Conservation (phyloP, 2,113 vertebrate genomes). For the Psittacara wagleri region DNA sequence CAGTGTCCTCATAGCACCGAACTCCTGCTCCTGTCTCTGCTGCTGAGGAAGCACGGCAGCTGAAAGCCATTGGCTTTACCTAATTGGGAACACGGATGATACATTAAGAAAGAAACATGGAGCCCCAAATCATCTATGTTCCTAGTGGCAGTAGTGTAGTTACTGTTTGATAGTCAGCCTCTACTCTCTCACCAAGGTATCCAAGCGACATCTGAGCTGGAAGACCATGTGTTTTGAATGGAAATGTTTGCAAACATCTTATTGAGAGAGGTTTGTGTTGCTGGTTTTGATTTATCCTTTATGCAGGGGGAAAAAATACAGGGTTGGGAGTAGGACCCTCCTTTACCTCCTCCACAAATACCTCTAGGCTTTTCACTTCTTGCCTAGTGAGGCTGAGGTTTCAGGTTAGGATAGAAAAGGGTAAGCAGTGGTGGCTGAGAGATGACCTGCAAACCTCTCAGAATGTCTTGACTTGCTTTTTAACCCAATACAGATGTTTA, state of each 20-base stretch:
- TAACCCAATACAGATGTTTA: fast-evolving
- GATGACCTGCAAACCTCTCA: fast-evolving
- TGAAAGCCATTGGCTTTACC: background rate
- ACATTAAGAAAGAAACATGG: background rate
- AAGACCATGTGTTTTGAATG: fast-evolving
- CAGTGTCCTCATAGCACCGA: constrained; percentile 22
- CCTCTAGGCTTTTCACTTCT: background rate
- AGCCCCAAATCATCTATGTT: constrained; percentile 23
- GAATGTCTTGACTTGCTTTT: background rate
- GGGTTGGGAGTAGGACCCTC: no score
- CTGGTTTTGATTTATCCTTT: background rate
- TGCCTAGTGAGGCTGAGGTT: background rate
- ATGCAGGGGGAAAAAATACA: background rate
- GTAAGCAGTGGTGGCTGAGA: background rate
- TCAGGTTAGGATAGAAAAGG: background rate
- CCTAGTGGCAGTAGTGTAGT: background rate
- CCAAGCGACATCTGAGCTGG: background rate
- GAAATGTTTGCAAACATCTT: background rate
- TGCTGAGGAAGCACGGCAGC: background rate
- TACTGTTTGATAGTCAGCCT: background rate
- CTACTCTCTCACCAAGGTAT: background rate
- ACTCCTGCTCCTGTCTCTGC: background rate
- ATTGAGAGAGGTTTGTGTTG: background rate
- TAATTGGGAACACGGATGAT: background rate
- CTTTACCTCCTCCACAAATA: background rate